These are phyloP conservation scores for Masnerella sp. DNA, from an alignment of 2,888 invertebrate species.

Conservation along the genomic window DNA sequence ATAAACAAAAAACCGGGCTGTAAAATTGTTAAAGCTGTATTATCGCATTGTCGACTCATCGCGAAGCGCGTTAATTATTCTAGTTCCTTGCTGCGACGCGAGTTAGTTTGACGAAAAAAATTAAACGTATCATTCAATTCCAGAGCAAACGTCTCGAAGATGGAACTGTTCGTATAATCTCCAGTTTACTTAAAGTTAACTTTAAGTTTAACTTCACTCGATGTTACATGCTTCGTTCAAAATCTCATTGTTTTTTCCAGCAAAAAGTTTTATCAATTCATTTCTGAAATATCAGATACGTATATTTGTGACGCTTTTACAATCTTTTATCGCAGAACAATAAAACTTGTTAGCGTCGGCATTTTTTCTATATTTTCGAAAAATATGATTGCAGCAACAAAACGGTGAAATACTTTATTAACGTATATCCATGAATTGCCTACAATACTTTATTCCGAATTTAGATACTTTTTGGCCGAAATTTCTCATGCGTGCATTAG, in stretches of 20 bases:
- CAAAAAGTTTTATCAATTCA: no score
- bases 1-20: not conserved
- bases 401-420: no score
- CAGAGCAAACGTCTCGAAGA: conserved; percentile 8
- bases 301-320: no score
- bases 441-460: not conserved
- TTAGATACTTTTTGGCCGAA: not conserved
- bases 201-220: not conserved
- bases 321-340: no score
- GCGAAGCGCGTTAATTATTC: not conserved
- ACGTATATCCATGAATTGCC: conserved; percentile 1
- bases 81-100: no score
- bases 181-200: not conserved
- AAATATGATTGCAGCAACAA: no score
- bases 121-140: conserved; percentile 9
- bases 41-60: not conserved
- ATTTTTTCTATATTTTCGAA: no score
- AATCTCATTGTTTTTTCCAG: no score
- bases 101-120: conserved; percentile 1
- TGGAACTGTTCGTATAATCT: not conserved
- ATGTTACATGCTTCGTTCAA: conserved; percentile 5
- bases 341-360: no score
- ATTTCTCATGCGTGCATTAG: not conserved
- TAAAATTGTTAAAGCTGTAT: not conserved
- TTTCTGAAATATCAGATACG: no score